phyloP scores from a whole-genome alignment of 1,140 invertebrate species.

The Mycetomoellerius zeteki region DNA sequence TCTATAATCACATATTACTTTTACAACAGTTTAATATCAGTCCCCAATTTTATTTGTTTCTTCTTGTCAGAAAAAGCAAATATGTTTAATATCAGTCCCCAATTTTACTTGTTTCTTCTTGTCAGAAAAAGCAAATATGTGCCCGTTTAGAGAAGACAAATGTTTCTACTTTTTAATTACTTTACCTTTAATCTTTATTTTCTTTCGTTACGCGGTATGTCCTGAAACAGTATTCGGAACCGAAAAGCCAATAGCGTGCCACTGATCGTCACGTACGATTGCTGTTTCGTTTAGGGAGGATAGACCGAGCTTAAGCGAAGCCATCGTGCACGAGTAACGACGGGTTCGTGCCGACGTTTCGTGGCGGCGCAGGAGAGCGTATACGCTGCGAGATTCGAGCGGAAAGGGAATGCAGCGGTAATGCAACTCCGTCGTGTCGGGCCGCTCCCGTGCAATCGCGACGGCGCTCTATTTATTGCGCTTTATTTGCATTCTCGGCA shows the following conservation, averaged over 20 bases:
- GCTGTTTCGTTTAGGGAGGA: constrained; percentile 41
- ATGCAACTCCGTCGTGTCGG: constrained; percentile 26
- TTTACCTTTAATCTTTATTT: constrained; percentile 11
- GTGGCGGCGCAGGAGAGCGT: background rate
- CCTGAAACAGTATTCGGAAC: background rate
- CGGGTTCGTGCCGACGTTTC: constrained; percentile 22
- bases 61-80: background rate
- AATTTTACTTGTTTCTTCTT: background rate
- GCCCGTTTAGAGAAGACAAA: background rate
- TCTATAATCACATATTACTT: background rate
- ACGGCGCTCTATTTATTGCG: constrained; percentile 70
- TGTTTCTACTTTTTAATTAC: background rate
- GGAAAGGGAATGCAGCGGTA: background rate
- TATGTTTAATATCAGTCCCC: background rate
- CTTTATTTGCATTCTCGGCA: constrained; percentile 77
- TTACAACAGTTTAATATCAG: background rate
- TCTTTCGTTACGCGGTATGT: background rate
- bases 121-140: background rate
- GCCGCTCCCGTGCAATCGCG: constrained; percentile 63
- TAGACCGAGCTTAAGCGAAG: constrained; percentile 21
- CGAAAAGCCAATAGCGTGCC: background rate
- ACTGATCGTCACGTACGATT: constrained; percentile 49
- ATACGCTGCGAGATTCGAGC: too few species aligned
- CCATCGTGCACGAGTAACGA: constrained; percentile 57
- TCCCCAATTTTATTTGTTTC: background rate